Evolutionary conservation across 2,888 invertebrate genomes (phyloP).

Genomic region (Ormyrus thymus): DNA sequence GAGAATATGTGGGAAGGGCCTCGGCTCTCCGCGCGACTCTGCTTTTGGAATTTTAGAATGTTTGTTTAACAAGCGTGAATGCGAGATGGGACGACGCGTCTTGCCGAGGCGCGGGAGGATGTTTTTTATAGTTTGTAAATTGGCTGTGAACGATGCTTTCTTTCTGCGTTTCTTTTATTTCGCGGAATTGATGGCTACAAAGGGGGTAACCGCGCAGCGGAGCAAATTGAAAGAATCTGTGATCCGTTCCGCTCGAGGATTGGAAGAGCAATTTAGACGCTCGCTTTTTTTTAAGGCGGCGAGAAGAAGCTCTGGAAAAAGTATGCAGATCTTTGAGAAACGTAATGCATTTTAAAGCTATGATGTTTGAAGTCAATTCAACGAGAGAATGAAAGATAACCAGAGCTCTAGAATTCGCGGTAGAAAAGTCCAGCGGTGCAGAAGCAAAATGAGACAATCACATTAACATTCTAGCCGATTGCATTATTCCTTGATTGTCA

Average conservation of each 20-base stretch:
- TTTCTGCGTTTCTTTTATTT: conserved; percentile 1
- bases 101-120: not conserved
- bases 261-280: too few species aligned
- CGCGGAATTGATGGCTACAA: conserved; percentile 35
- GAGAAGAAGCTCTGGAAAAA: not conserved
- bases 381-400: not conserved
- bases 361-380: not conserved
- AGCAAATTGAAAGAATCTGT: too few species aligned
- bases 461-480: conserved; percentile 49
- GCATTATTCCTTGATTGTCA: conserved; percentile 51
- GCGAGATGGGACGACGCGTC: conserved; percentile 24
- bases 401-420: not conserved
- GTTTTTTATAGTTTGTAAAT: conserved; percentile 54
- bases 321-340: not conserved
- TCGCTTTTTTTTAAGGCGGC: not conserved
- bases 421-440: conserved; percentile 16
- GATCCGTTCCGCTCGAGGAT: too few species aligned
- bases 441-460: conserved; percentile 20
- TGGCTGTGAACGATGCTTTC: conserved; percentile 44
- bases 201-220: too few species aligned
- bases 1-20: conserved; percentile 38
- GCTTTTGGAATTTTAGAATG: conserved; percentile 43
- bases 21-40: not conserved
- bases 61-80: conserved; percentile 55
- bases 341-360: not conserved